phyloP scores from a whole-genome alignment of 2,797 vertebrate species.

The Lepilemur ruficaudatus region DNA sequence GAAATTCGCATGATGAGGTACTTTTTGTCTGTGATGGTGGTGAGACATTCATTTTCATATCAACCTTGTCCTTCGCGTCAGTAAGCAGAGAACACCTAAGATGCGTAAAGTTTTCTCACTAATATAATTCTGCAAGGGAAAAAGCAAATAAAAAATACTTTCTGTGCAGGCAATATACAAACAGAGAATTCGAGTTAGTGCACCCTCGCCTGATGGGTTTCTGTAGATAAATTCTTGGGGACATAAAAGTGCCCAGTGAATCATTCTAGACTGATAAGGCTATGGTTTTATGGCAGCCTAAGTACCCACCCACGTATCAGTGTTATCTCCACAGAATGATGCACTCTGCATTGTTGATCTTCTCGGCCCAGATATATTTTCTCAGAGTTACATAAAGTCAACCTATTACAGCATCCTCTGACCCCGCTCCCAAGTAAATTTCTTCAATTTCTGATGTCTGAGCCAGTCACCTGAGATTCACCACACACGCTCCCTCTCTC shows the following conservation, averaged over 20 bases:
- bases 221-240: constrained; percentile 51
- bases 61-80: neutral
- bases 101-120: neutral
- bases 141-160: neutral
- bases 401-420: neutral
- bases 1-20: accelerated
- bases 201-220: neutral
- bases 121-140: neutral
- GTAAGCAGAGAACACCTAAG: neutral
- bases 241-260: neutral
- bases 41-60: neutral
- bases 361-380: neutral
- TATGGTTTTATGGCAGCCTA: neutral
- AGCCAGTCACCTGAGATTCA: neutral
- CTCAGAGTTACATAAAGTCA: neutral
- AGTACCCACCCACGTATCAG: neutral
- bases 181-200: neutral
- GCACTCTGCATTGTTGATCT: neutral
- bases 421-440: neutral
- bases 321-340: neutral
- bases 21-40: neutral
- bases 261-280: constrained; percentile 18
- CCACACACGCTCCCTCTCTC: accelerated
- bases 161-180: neutral
- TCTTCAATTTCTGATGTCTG: neutral